A percentile compares a stretch with the other conserved stretches of the same genome.
Evolutionary conservation across 1,140 invertebrate genomes (phyloP).

Genomic region (Drosophila setifemur): DNA sequence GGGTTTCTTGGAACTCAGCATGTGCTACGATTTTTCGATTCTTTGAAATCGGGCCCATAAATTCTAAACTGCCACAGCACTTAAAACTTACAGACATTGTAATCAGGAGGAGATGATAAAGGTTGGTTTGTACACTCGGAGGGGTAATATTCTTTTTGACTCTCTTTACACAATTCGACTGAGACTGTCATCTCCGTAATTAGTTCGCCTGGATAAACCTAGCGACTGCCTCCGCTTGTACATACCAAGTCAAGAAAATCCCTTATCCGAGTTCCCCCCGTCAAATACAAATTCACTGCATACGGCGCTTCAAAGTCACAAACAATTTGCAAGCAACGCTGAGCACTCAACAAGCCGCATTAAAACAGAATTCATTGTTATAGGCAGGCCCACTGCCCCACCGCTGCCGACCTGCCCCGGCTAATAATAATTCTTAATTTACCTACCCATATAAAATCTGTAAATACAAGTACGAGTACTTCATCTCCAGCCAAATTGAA

Average conservation of each 20-base stretch:
- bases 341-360: slow-evolving; percentile 70
- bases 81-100: neutral
- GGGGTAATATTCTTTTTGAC: too few species aligned
- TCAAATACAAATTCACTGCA: slow-evolving; percentile 20
- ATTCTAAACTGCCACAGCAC: neutral
- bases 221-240: slow-evolving; percentile 40
- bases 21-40: neutral
- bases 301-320: slow-evolving; percentile 62
- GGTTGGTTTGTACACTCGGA: too few species aligned
- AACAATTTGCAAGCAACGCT: slow-evolving; percentile 65
- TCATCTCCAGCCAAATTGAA: slow-evolving; percentile 2
- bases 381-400: slow-evolving; percentile 4
- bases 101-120: too few species aligned
- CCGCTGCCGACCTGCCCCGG: neutral
- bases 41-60: neutral
- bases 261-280: neutral
- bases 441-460: too few species aligned
- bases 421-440: slow-evolving; percentile 38
- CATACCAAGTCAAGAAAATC: slow-evolving; percentile 43
- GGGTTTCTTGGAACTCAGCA: neutral
- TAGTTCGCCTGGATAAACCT: slow-evolving; percentile 44
- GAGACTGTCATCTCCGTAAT: slow-evolving; percentile 29
- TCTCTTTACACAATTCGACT: too few species aligned
- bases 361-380: slow-evolving; percentile 59
- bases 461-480: too few species aligned